Base-by-base conservation (phyloP, 1,140 invertebrate genomes). In the Heliconius melpomene region DNA sequence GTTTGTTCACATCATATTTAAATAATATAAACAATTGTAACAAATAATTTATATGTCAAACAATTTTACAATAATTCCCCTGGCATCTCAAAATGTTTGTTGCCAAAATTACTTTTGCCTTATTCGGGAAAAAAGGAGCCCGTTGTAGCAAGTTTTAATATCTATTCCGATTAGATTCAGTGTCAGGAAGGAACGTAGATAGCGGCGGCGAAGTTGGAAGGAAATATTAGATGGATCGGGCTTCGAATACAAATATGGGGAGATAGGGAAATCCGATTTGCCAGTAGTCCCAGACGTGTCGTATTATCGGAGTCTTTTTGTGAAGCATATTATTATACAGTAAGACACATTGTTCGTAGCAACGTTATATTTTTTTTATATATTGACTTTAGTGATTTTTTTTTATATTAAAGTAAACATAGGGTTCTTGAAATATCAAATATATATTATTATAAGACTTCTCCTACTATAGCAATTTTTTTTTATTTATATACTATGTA, bases 101-200 rank as follows among this genome's bases (percentile, higher is more conserved):
- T 77, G 54, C 38, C 66, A 77, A 77, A 50, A 76, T 38, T 66
- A 66, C 60, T 66, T 66, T 29, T 70, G 36, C 18, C 74, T 77
- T 80, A 71, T 79, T 71, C 57, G 36, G 32, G 57, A 50, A 74
- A 74, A 78, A 88, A 78, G 79, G 82, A 74, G 75, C 50, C 75
- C 81, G 86, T 86, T 89, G 89, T 90, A 91, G 88, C 88, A 90
- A 93, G 88, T 93, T 94, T 93, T 94, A 94, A 93, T 94, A 94
- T 93, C 91, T 91, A 92, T 94, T 93, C 92, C 90, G 91, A 94
- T 94, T 94, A 92, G 92, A 93, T 94, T 94, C 91, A 91, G 90
- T 92, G 93, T 93, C 91, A 94, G 91, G 90, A 89, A 93, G 87
- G 90, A 93, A 91, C 90, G 90, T 86, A 91, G 91, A 92, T 93